A percentile compares a stretch with the other conserved stretches of the same genome.
Evolutionary conservation across 2,113 vertebrate genomes (phyloP).

Genomic region (Lepisosteus oculatus): DNA sequence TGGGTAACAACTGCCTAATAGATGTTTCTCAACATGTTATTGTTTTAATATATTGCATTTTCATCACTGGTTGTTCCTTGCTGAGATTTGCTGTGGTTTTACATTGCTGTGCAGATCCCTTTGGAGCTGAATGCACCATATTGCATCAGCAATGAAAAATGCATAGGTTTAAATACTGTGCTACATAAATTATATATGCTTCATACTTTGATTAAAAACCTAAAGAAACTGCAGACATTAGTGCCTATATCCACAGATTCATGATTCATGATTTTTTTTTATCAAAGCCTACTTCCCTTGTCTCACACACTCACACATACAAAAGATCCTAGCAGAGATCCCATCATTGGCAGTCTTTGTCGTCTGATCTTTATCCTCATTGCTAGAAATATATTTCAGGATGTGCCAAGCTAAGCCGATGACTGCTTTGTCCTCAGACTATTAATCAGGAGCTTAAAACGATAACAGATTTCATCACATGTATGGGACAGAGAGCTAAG

Average conservation of each 20-base stretch:
- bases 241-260: slow-evolving; percentile 6
- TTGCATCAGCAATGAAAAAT: not conserved
- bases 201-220: slow-evolving; percentile 3
- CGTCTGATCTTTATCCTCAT: slow-evolving; percentile 49
- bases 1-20: no score
- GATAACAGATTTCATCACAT: not conserved
- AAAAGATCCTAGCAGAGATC: slow-evolving; percentile 21
- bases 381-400: slow-evolving; percentile 41
- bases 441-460: slow-evolving; percentile 9
- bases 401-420: slow-evolving; percentile 28
- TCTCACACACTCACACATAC: not conserved
- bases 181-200: not conserved
- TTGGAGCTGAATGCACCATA: no score
- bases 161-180: no score
- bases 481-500: not conserved
- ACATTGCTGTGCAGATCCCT: no score
- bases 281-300: slow-evolving; percentile 8
- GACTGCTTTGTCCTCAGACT: slow-evolving; percentile 33
- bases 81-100: no score
- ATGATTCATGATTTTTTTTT: slow-evolving; percentile 17
- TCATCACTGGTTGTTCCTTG: no score
- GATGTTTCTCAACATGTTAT: no score
- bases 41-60: no score
- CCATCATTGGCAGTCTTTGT: slow-evolving; percentile 27
- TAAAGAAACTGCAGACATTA: not conserved